These are phyloP conservation scores for Abscondita cerata DNA, from an alignment of 2,888 invertebrate species.

Conservation along the genomic window DNA sequence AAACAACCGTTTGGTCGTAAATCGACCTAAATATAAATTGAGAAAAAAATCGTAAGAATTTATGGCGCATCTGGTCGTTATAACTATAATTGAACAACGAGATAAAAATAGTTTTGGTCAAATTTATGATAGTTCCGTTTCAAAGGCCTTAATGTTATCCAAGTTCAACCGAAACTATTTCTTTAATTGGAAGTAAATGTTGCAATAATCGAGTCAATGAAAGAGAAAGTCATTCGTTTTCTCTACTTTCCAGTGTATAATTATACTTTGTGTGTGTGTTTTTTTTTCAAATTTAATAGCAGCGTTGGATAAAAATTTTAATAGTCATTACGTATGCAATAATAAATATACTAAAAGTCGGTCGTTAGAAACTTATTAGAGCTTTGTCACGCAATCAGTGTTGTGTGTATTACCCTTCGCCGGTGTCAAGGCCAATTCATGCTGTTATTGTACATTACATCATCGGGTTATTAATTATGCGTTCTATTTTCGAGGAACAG, in stretches of 20 bases:
- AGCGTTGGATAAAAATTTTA: conserved; percentile 1
- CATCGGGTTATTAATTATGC: conserved; percentile 14
- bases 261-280: conserved; percentile 19
- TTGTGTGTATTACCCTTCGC: conserved; percentile 22
- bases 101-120: too few relatives aligned
- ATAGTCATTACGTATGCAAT: conserved; percentile 17
- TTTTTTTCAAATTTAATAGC: too few relatives aligned
- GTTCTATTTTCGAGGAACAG: conserved; percentile 13
- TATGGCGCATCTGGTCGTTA: too few relatives aligned
- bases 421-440: conserved; percentile 30
- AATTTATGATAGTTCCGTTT: too few relatives aligned
- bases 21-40: too few relatives aligned
- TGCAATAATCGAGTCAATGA: conserved; percentile 31
- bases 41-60: too few relatives aligned
- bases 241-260: conserved; percentile 24
- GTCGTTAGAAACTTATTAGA: conserved; percentile 18
- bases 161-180: not conserved
- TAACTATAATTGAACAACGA: too few relatives aligned
- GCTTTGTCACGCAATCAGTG: conserved; percentile 31
- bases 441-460: conserved; percentile 17
- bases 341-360: conserved; percentile 18
- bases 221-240: conserved; percentile 32
- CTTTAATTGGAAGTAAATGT: conserved; percentile 16
- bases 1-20: too few relatives aligned
- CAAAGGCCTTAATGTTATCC: not conserved